Evolutionary conservation across 92 coral and sea anemone species (phyloP), one percentile per base, ranked within the genome.

Genomic region (Epizoanthus fatuus): DNA sequence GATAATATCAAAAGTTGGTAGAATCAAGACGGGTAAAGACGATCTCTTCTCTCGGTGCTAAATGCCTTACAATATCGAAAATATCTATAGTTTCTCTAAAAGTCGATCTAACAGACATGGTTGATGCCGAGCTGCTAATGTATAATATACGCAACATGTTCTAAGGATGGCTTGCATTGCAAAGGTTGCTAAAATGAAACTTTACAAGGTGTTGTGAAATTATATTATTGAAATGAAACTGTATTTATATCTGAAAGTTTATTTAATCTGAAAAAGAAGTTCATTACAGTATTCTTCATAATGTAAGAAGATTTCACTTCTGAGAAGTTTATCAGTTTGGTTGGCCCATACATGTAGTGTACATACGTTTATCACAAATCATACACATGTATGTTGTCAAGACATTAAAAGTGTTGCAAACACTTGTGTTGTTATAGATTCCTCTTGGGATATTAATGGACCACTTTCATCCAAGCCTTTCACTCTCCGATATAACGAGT

Each of bases 191-290:
- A 52, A 63, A 74, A 59, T 60, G 82, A 77, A 62, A 20, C 45
- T 62, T 77, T 44, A 62, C 57, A 62, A 77, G 82, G 54, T 60
- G 69, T 75, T 63, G 80, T 60, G 45, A 45, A 65, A 84, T 49
- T 49, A 86, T 83, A 69, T 15, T 52, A 75, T 75, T 54, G 55
- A 59, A 39, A 42, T 55, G 32, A 63, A 70, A 64, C 81, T 75
- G 69, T 88, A 88, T 88, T 88, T 88, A 88, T 88, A 81, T 60
- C 72, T 72, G 70, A 16, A 87, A 87, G 60, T 58, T 86, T 88
- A 88, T 88, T 88, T 88, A 88, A 88, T 81, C 65, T 44, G 19
- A 37, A 63, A 87, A 44, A 69, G 71, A 75, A 74, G 62, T 62
- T 65, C 56, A 57, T 73, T 3, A 88, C 85, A 62, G 59, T 86